Percentiles rank a stretch among this genome's conserved stretches.
phyloP scores from a whole-genome alignment of 2,797 vertebrate species.

The Melanogrammus aeglefinus region DNA sequence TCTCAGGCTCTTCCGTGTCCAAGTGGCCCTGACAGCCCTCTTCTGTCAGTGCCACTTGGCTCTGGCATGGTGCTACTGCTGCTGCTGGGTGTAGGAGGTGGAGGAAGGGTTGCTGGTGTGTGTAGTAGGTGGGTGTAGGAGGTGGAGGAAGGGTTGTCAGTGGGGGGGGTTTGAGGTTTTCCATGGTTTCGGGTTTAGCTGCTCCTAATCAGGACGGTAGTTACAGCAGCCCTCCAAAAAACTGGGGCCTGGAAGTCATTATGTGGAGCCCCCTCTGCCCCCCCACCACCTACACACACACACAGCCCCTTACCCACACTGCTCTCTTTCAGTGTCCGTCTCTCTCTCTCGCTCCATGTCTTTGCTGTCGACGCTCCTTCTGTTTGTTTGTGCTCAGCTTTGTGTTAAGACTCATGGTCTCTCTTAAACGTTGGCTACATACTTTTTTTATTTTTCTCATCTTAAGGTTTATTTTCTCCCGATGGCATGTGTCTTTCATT shows the following conservation, averaged over 20 bases:
- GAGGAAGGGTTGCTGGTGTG: not conserved
- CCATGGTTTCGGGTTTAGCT: conserved; percentile 6
- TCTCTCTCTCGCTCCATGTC: not conserved
- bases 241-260: conserved; percentile 52
- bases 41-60: not conserved
- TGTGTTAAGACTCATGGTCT: not conserved
- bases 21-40: not conserved
- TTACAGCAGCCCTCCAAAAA: conserved; percentile 19
- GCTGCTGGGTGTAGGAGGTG: not conserved
- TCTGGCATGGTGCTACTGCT: not conserved
- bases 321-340: not conserved
- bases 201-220: conserved; percentile 37
- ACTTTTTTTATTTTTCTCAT: not conserved
- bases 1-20: not conserved
- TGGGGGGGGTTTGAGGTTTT: not conserved
- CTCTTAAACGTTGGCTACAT: not conserved
- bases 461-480: not conserved
- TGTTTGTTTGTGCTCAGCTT: not conserved
- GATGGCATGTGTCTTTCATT: not conserved
- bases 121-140: not conserved
- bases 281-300: not conserved
- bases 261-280: not conserved
- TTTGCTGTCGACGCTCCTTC: not conserved
- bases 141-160: not conserved
- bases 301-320: not conserved